Evolutionary conservation across 2,797 vertebrate genomes (phyloP).

Genomic region (Tapera naevia): DNA sequence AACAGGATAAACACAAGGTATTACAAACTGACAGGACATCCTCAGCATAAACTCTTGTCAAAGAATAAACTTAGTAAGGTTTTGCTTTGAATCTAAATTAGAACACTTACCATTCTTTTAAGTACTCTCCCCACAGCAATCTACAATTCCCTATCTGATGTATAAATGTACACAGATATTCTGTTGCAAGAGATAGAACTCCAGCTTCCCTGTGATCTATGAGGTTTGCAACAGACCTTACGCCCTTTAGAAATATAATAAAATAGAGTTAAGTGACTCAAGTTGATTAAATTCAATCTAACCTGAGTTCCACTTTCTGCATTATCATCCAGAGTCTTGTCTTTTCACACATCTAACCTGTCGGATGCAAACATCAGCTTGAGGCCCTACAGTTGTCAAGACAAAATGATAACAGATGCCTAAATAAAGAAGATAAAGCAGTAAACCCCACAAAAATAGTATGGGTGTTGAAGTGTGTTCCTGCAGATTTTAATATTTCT

Average conservation of each 20-base stretch:
- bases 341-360: background rate
- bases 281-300: background rate
- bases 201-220: background rate
- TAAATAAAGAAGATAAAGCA: slow-evolving; percentile 16
- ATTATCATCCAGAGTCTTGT: background rate
- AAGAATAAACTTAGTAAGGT: background rate
- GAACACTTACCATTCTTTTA: background rate
- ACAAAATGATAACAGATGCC: slow-evolving; percentile 17
- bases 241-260: background rate
- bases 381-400: slow-evolving; percentile 27
- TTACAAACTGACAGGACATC: background rate
- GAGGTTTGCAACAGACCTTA: background rate
- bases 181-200: background rate
- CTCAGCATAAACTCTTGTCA: background rate
- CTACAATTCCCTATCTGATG: background rate
- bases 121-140: background rate
- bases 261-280: background rate
- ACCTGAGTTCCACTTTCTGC: background rate
- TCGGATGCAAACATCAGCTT: slow-evolving; percentile 19
- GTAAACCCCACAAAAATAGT: slow-evolving; percentile 6
- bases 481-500: slow-evolving; percentile 57
- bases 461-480: slow-evolving; percentile 39
- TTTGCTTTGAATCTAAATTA: background rate
- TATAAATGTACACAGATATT: background rate
- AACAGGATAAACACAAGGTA: background rate